Evolutionary conservation across 1,140 invertebrate species (phyloP), one percentile per base, ranked within the genome.

Genomic region (Orchesella cincta): DNA sequence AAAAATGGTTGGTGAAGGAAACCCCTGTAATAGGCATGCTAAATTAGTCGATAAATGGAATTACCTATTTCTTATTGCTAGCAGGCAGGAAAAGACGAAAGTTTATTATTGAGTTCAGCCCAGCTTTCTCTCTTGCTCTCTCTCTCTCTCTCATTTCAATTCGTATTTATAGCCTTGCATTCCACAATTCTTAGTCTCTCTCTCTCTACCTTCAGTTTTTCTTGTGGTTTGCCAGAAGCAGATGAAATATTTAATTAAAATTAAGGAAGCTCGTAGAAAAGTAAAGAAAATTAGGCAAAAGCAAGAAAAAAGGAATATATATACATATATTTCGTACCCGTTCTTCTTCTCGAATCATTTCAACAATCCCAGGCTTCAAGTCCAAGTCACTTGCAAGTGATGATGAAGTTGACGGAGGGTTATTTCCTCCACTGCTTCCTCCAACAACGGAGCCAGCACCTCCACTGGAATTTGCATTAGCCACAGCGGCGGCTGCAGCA

Each of bases 261-360:
- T 34, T 57, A 77, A 73, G 2, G 29, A 51, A n/a, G 29, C 52
- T 57, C 39, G n/a, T n/a, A 8, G 39, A 8, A 57, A 14, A 57
- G 8, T 57, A 57, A n/a, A 26, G 23, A 57, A 67, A n/a, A n/a
- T n/a, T n/a, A n/a, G n/a, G n/a, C n/a, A n/a, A 67, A 33, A 33
- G 29, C 8, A 67, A 67, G 62, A 67, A 67, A 67, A 31, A 31
- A 31, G 23, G n/a, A n/a, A n/a, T n/a, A n/a, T n/a, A n/a, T n/a
- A n/a, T n/a, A n/a, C n/a, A n/a, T 67, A 31, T 34, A 2, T 52
- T 77, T 94, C 93, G 94, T 86, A 96, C 94, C 93, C 94, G 89
- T 90, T 95, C 94, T 87, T 95, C 94, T 88, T 96, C 94, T 85
- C 93, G 92, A 84, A 96, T 96, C 93, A 96, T 95, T 87, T 96